A percentile compares a stretch with the other conserved stretches of the same genome.
phyloP scores from a whole-genome alignment of 2,113 vertebrate genomes.

The Sclerurus mexicanus region DNA sequence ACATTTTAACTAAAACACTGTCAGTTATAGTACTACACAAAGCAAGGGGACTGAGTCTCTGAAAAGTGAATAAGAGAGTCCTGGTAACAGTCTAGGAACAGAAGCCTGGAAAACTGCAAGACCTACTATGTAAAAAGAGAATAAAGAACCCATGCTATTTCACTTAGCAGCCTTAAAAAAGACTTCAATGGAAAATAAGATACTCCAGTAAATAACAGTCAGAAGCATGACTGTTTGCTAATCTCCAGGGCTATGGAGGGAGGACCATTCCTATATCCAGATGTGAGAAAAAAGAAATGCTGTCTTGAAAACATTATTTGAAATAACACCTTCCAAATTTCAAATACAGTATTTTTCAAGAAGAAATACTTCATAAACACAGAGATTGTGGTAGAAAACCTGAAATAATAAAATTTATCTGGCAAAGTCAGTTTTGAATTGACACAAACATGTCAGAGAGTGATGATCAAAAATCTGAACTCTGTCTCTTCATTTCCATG shows the following conservation, averaged over 20 bases:
- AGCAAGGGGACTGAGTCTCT: neutral
- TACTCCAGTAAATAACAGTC: fast-evolving
- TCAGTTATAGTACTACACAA: neutral
- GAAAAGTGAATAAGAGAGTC: neutral
- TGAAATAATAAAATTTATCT: neutral
- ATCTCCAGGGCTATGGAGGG: neutral
- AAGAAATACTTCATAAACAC: neutral
- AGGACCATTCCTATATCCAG: neutral
- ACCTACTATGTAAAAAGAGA: neutral
- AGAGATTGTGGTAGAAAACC: neutral
- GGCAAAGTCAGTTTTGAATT: neutral
- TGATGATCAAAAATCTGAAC: neutral
- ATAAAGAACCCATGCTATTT: neutral
- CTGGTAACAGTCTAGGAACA: neutral
- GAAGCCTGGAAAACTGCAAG: neutral
- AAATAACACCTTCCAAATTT: neutral
- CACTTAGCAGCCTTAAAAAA: neutral
- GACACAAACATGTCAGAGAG: neutral
- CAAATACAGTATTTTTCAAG: neutral
- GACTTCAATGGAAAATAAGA: neutral
- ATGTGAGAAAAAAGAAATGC: neutral
- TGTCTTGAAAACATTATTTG: neutral
- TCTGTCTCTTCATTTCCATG: neutral
- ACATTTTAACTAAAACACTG: neutral
- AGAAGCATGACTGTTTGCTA: neutral